Evolutionary conservation across 2,797 vertebrate species (phyloP).

Genomic region (Micropoecilia bifurca): DNA sequence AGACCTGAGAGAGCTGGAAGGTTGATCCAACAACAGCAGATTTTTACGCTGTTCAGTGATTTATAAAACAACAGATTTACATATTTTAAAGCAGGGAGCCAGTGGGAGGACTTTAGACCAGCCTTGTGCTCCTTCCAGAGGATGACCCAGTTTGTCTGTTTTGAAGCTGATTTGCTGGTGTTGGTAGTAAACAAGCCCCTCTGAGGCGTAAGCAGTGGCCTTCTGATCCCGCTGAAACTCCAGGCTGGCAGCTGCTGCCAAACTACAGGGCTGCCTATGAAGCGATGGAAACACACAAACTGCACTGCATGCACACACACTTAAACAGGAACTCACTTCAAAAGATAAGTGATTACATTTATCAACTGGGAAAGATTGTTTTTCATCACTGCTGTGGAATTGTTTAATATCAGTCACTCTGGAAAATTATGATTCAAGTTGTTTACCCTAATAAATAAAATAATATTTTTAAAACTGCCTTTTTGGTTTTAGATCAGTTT

Average conservation of each 20-base stretch:
- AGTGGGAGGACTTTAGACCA: not conserved
- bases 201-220: conserved; percentile 30
- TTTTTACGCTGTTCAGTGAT: too few species aligned
- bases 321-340: not conserved
- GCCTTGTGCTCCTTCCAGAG: too few species aligned
- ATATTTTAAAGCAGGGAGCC: too few species aligned
- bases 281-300: conserved; percentile 61
- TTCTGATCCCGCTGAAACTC: conserved; percentile 61
- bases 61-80: too few species aligned
- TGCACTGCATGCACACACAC: conserved; percentile 10
- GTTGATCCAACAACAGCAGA: too few species aligned
- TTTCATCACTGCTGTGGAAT: not conserved
- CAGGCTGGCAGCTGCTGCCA: conserved; percentile 70
- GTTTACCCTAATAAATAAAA: not conserved
- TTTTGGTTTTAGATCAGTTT: not conserved
- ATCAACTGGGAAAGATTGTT: not conserved
- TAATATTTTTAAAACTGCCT: not conserved
- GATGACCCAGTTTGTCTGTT: not conserved
- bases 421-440: not conserved
- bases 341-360: not conserved
- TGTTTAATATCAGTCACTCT: not conserved
- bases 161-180: not conserved
- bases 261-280: conserved; percentile 63
- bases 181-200: conserved; percentile 1
- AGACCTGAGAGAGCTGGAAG: too few species aligned